These are phyloP conservation scores for Palythoa heliodiscus DNA, from an alignment of 92 coral and sea anemone species.

Conservation along the genomic window DNA sequence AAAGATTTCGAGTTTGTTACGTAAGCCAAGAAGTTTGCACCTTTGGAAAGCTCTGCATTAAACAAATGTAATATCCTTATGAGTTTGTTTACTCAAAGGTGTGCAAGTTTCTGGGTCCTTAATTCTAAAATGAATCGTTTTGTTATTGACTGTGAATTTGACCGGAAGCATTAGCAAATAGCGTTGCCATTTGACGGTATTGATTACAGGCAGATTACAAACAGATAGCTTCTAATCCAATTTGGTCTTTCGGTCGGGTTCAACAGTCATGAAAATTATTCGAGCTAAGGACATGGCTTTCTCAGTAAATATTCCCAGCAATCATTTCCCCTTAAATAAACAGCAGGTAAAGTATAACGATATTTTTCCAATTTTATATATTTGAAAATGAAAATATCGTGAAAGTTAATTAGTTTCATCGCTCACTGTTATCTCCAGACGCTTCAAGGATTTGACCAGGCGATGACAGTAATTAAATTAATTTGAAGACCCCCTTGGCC, in stretches of 20 bases:
- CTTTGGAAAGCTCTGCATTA: no score
- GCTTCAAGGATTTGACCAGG: slow-evolving; percentile 25
- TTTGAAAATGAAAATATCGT: background rate
- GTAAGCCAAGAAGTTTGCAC: no score
- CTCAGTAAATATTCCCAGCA: no score
- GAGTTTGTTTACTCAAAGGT: slow-evolving; percentile 9
- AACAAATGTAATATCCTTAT: background rate
- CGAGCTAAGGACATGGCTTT: background rate
- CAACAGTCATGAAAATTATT: background rate
- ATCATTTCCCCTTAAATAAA: background rate
- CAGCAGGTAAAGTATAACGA: background rate
- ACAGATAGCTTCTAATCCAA: slow-evolving; percentile 19
- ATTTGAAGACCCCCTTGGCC: slow-evolving; percentile 9
- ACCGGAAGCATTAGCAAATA: slow-evolving; percentile 33
- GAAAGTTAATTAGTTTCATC: background rate
- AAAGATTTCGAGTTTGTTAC: background rate
- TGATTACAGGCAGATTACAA: slow-evolving; percentile 25
- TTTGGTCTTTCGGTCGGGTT: background rate
- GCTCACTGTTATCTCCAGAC: slow-evolving; percentile 32
- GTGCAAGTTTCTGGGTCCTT: background rate
- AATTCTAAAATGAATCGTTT: slow-evolving; percentile 33
- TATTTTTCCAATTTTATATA: background rate
- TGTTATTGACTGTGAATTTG: slow-evolving; percentile 33
- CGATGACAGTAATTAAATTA: slow-evolving; percentile 49
- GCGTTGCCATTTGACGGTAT: background rate